Evolutionary conservation across 2,113 vertebrate species (phyloP).

Genomic region (Ctenomys sociabilis): DNA sequence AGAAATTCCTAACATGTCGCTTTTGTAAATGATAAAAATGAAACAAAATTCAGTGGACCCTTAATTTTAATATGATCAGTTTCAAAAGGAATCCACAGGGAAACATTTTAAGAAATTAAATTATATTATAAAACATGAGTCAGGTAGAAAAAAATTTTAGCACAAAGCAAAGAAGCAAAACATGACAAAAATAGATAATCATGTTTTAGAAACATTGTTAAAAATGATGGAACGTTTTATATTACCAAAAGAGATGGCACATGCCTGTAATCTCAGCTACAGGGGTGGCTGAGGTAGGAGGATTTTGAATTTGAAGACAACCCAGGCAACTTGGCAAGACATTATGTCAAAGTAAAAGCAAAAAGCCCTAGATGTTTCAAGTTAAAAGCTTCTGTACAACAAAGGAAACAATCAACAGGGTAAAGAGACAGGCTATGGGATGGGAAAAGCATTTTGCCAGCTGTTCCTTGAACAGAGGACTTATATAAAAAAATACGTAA

Average conservation of each 20-base stretch:
- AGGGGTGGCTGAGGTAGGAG: background rate
- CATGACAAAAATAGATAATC: background rate
- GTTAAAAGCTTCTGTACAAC: background rate
- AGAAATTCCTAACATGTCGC: background rate
- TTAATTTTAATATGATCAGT: background rate
- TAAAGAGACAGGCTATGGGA: background rate
- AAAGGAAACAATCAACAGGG: background rate
- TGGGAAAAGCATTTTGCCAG: background rate
- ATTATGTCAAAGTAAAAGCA: background rate
- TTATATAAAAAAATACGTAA: background rate
- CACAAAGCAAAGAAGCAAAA: constrained; percentile 16
- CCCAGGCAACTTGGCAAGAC: background rate
- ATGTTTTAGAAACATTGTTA: background rate
- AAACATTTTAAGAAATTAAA: background rate
- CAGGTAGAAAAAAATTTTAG: background rate
- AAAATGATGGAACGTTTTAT: background rate
- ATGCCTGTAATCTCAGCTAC: background rate
- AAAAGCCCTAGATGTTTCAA: background rate
- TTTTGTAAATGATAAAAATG: background rate
- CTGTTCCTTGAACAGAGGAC: background rate
- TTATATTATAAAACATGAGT: background rate
- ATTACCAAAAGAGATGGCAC: background rate
- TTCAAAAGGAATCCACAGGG: background rate
- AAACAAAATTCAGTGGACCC: background rate
- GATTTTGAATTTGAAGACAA: background rate